phyloP scores from a whole-genome alignment of 2,797 vertebrate species.

The Danio tinwini region DNA sequence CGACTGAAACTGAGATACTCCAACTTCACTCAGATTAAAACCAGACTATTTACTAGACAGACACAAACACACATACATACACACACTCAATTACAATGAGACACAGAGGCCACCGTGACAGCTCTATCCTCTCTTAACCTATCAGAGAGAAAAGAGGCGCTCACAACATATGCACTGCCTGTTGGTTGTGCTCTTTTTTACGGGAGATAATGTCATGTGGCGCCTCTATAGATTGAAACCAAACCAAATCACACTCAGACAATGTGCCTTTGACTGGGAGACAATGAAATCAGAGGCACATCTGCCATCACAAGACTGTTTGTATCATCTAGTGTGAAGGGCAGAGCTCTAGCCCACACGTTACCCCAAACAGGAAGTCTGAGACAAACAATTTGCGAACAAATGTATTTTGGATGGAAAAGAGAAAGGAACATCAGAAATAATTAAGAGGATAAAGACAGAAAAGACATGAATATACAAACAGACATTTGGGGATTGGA shows the following conservation, averaged over 20 bases:
- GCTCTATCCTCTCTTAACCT: conserved; percentile 8
- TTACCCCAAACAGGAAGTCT: neutral
- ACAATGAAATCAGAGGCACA: conserved; percentile 57
- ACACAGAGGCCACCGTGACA: conserved; percentile 15
- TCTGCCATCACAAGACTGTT: conserved; percentile 51
- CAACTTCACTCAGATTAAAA: conserved; percentile 49
- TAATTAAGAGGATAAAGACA: neutral
- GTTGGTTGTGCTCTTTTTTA: conserved; percentile 13
- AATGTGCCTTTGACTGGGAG: conserved; percentile 55
- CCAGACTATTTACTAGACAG: conserved; percentile 43
- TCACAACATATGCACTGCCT: neutral
- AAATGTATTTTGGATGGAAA: neutral
- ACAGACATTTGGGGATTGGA: neutral
- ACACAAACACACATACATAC: conserved; percentile 27
- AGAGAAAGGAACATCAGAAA: neutral
- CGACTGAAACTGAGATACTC: conserved; percentile 59
- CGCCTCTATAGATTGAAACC: conserved; percentile 44
- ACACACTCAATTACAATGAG: conserved; percentile 27
- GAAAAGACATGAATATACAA: neutral
- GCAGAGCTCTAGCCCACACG: neutral
- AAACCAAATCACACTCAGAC: conserved; percentile 58
- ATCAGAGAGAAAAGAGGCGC: neutral
- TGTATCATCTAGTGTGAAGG: conserved; percentile 8
- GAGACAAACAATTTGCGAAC: neutral
- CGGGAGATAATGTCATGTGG: conserved; percentile 43